A percentile compares a stretch with the other conserved stretches of the same genome.
These are phyloP conservation scores for Pterostichus niger DNA, from an alignment of 2,888 invertebrate species.

Conservation along the genomic window DNA sequence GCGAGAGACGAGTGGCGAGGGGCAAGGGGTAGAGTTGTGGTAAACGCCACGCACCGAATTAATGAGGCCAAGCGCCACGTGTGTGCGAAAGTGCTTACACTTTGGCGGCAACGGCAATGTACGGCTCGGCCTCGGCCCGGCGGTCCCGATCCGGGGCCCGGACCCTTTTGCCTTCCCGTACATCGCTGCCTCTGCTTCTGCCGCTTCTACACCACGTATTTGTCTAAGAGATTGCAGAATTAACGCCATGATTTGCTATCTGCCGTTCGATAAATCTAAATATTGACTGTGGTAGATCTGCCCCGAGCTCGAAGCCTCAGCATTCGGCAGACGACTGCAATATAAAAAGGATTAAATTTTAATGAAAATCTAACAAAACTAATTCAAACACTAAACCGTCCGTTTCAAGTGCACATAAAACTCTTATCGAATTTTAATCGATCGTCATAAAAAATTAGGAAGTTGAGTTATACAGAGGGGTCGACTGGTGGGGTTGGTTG, in stretches of 20 bases:
- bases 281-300: slow-evolving; percentile 65
- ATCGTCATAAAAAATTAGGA: slow-evolving; percentile 59
- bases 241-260: slow-evolving; percentile 65
- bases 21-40: slow-evolving; percentile 33
- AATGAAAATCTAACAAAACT: slow-evolving; percentile 73
- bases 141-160: slow-evolving; percentile 18
- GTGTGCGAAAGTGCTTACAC: slow-evolving; percentile 65
- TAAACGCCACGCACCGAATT: slow-evolving; percentile 60
- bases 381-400: slow-evolving; percentile 67
- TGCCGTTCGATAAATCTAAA: slow-evolving; percentile 66
- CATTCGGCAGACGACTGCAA: slow-evolving; percentile 67
- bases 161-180: slow-evolving; percentile 42
- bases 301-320: slow-evolving; percentile 18
- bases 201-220: slow-evolving; percentile 55
- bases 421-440: slow-evolving; percentile 65
- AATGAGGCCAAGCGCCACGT: slow-evolving; percentile 57
- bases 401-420: slow-evolving; percentile 64
- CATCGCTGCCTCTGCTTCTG: slow-evolving; percentile 29
- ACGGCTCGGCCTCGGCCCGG: slow-evolving; percentile 33
- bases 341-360: slow-evolving; percentile 73
- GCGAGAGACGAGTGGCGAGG: not conserved
- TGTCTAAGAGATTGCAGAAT: slow-evolving; percentile 66
- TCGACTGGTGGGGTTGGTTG: not conserved
- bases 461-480: slow-evolving; percentile 37
- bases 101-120: slow-evolving; percentile 56